Percentiles rank a stretch among this genome's conserved stretches.
Evolutionary conservation across 2,888 invertebrate species (phyloP).

Genomic region (Candidula unifasciata): DNA sequence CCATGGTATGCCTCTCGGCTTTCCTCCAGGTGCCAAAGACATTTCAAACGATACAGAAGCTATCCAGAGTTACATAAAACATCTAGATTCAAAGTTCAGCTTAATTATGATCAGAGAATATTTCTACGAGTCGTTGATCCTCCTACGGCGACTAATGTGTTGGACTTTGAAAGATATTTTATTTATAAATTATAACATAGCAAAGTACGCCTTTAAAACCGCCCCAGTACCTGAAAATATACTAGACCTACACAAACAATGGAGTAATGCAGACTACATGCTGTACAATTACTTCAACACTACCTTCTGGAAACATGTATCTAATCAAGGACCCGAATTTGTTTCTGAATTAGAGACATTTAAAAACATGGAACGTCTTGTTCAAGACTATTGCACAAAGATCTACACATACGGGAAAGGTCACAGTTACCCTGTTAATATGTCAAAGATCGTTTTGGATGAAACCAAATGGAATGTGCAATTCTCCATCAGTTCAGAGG

Average conservation of each 20-base stretch:
- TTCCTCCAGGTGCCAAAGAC: slow-evolving; percentile 63
- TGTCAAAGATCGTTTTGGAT: neutral
- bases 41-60: slow-evolving; percentile 57
- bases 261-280: slow-evolving; percentile 71
- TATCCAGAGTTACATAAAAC: slow-evolving; percentile 61
- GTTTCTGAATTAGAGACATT: slow-evolving; percentile 60
- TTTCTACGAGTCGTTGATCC: slow-evolving; percentile 74
- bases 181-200: slow-evolving; percentile 65
- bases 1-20: slow-evolving; percentile 74
- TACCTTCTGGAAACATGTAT: slow-evolving; percentile 70
- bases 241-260: slow-evolving; percentile 65
- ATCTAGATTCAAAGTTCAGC: slow-evolving; percentile 67
- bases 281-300: slow-evolving; percentile 73
- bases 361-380: slow-evolving; percentile 50
- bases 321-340: slow-evolving; percentile 62
- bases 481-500: slow-evolving; percentile 21
- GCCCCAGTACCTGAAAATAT: slow-evolving; percentile 37
- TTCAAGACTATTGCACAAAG: slow-evolving; percentile 46
- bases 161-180: slow-evolving; percentile 76
- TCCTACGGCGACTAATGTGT: slow-evolving; percentile 73
- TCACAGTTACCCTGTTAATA: neutral
- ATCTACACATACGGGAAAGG: neutral
- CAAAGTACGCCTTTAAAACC: slow-evolving; percentile 52
- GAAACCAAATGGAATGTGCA: slow-evolving; percentile 28
- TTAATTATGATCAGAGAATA: slow-evolving; percentile 75